Conservation (phyloP, 2,797 vertebrate species). For the Pipistrellus pygmaeus region DNA sequence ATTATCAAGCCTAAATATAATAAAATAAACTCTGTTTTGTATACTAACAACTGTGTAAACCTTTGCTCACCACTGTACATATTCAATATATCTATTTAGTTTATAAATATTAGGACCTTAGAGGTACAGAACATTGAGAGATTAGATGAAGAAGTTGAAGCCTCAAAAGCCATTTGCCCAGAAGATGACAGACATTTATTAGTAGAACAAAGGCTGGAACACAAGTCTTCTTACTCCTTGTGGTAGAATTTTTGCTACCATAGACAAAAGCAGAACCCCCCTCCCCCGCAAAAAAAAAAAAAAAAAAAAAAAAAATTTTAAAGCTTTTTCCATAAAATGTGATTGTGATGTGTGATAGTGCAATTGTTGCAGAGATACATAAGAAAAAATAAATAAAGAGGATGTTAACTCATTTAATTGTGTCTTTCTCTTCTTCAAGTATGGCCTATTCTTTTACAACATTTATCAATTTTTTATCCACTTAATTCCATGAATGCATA, state of each 20-base stretch:
- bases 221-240: background rate
- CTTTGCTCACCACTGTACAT: background rate
- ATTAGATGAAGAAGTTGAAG: background rate
- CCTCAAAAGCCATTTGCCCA: background rate
- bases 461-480: conserved; percentile 93
- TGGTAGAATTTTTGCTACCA: background rate
- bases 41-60: background rate
- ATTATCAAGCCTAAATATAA: background rate
- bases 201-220: background rate
- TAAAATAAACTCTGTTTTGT: background rate
- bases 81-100: background rate
- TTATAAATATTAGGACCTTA: background rate
- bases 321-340: conserved; percentile 75
- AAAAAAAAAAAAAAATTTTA: no score
- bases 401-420: conserved; percentile 89
- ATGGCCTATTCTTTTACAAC: conserved; percentile 91
- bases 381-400: conserved; percentile 75
- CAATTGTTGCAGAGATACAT: conserved; percentile 85
- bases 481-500: conserved; percentile 89
- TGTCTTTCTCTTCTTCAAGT: conserved; percentile 88
- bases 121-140: conserved; percentile 21
- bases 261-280: background rate
- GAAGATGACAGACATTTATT: background rate
- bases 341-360: conserved; percentile 74
- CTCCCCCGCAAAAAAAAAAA: background rate